These are phyloP conservation scores for Habrosyne pyritoides DNA, from an alignment of 2,888 invertebrate genomes.

Conservation along the genomic window DNA sequence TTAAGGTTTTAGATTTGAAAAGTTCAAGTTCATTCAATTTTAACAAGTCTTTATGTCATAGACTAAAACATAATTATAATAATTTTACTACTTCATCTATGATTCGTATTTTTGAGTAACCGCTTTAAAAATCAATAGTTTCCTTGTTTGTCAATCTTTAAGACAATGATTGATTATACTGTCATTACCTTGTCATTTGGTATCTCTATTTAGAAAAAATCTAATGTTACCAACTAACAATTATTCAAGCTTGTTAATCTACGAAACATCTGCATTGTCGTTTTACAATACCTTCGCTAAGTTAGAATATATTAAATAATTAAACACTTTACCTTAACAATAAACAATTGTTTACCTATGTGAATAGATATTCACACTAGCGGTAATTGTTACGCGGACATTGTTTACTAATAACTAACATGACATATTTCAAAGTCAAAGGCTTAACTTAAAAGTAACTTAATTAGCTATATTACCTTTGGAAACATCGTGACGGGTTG, in stretches of 20 bases:
- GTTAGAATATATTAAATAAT: constrained; percentile 6
- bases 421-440: constrained; percentile 41
- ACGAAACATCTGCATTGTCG: neutral
- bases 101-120: too few relatives aligned
- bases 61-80: neutral
- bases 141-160: neutral
- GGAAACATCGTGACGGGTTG: constrained; percentile 46
- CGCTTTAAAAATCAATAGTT: neutral
- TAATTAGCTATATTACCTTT: constrained; percentile 50
- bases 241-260: constrained; percentile 4
- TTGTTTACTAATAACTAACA: constrained; percentile 49
- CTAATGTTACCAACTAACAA: neutral
- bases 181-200: neutral
- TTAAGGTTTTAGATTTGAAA: neutral
- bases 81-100: neutral
- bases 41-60: neutral
- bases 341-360: constrained; percentile 36
- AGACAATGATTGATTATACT: neutral
- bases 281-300: neutral
- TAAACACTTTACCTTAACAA: constrained; percentile 28
- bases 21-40: neutral
- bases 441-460: constrained; percentile 31
- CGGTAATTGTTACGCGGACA: constrained; percentile 46
- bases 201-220: neutral
- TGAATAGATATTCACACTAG: constrained; percentile 39